Base-by-base conservation (phyloP, 2,797 vertebrate genomes). In the Takifugu rubripes region DNA sequence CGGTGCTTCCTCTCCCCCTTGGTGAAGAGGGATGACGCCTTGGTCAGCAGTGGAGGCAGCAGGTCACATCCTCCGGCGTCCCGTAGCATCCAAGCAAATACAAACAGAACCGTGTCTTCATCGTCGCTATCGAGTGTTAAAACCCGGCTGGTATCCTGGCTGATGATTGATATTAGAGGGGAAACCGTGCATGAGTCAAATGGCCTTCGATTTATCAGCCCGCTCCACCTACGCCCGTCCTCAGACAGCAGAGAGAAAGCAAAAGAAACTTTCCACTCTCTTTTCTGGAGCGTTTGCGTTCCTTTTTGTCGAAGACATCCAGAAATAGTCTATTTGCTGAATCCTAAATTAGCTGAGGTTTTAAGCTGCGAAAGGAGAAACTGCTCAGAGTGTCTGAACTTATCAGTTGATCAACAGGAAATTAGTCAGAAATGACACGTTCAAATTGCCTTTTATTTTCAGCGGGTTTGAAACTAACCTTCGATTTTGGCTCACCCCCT, bases 1-100 rank as follows among this genome's bases (percentile, higher is more conserved):
- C 16, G 54, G 17, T 33, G 52, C 65, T 79, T 83, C 76, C 76
- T 69, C 46, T 1, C 61, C 5, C 45, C 10, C 50, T 52, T 51
- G 50, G 50, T 42, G 2, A 45, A 25, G 33, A 61, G n/a, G 56
- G 47, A 54, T 6, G 25, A 50, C 46, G 60, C 65, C 65, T 42
- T 57, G 25, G 65, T 46, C 42, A 25, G 17, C 48, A 56, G 33
- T 5, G 24, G 58, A 56, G 49, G 47, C 15, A 58, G 24, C 1
- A 0, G n/a, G n/a, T 64, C 6, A 40, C 36, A 40, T 40, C 36
- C 36, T 40, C 36, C 12, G 10, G 14, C 12, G 12, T 40, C 36
- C 4, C 12, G 36, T 14, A 12, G 9, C 36, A 3, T 1, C 10
- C 11, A 14, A 10, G 14, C 36, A 40, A 10, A 33, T 16, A 3